Evolutionary conservation across 2,797 vertebrate genomes (phyloP).

Genomic region (Arctocebus calabarensis): DNA sequence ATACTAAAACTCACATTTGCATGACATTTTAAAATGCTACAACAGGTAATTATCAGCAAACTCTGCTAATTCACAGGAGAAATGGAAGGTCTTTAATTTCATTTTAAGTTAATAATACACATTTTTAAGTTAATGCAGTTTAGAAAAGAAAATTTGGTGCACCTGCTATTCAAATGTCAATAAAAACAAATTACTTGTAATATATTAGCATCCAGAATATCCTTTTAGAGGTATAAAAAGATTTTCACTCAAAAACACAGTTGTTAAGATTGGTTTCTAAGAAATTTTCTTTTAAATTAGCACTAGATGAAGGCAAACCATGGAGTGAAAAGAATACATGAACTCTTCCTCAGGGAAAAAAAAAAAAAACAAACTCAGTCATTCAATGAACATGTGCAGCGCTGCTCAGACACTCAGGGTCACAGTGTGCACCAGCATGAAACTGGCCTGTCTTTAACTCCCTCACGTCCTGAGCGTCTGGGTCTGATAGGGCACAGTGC

Average conservation of each 20-base stretch:
- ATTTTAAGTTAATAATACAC: background rate
- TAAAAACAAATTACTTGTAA: background rate
- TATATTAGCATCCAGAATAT: background rate
- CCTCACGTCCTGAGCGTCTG: background rate
- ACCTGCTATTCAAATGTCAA: background rate
- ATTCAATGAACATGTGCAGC: background rate
- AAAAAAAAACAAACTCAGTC: too few relatives aligned
- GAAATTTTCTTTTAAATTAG: background rate
- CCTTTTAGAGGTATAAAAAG: background rate
- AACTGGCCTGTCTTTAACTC: background rate
- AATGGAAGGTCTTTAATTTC: background rate
- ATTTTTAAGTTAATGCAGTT: background rate
- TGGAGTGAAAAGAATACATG: background rate
- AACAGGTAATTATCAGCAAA: conserved; percentile 25
- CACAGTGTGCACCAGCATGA: background rate
- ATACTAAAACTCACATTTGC: background rate
- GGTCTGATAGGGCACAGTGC: background rate
- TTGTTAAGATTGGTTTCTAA: background rate
- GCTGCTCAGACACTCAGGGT: too few relatives aligned
- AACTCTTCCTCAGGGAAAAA: background rate
- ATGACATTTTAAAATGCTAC: background rate
- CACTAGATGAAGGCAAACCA: background rate
- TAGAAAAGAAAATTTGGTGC: background rate
- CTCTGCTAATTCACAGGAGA: background rate
- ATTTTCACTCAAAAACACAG: background rate